These are phyloP conservation scores for Circaetus cinerascens DNA, from an alignment of 2,113 vertebrate genomes.

Conservation along the genomic window DNA sequence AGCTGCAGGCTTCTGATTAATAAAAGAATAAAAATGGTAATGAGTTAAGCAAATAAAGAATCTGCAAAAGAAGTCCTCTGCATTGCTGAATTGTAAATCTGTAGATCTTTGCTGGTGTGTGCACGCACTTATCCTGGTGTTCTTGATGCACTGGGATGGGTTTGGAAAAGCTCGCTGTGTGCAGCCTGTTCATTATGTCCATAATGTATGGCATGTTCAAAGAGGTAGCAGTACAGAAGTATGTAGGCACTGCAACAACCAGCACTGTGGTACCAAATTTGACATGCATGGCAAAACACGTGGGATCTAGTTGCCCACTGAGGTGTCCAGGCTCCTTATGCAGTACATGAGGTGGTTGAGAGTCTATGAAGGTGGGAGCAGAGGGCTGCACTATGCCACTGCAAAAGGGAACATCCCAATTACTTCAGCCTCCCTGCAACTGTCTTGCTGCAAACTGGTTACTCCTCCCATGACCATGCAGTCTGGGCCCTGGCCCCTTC, in stretches of 20 bases:
- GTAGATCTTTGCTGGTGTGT: neutral
- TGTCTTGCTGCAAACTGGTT: neutral
- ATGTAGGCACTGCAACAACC: neutral
- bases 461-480: neutral
- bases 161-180: neutral
- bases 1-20: neutral
- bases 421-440: neutral
- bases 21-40: neutral
- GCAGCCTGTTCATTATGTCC: neutral
- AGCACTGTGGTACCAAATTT: neutral
- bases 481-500: neutral
- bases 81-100: neutral
- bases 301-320: neutral
- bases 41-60: neutral
- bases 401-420: neutral
- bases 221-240: too few species aligned
- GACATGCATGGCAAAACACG: neutral
- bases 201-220: fast-evolving
- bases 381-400: neutral
- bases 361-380: neutral
- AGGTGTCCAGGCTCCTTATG: neutral
- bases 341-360: neutral
- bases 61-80: neutral
- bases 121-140: neutral
- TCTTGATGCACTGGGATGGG: neutral